Evolutionary conservation across 2,113 vertebrate genomes (phyloP), one percentile per base, ranked within the genome.

Genomic region (Callopanchax toddi): DNA sequence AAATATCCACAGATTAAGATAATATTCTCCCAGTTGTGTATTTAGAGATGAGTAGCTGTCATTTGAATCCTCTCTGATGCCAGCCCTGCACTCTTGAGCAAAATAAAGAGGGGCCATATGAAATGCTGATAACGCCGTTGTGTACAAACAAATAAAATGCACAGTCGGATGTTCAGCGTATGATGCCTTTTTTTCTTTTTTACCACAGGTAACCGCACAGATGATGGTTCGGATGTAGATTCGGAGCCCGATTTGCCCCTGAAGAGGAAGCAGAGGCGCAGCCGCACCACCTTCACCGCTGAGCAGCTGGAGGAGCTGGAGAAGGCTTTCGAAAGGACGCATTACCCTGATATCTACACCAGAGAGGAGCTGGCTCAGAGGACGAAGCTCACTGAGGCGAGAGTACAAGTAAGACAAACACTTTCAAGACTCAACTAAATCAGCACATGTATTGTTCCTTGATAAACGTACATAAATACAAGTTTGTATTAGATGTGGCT

Each of bases 261-360:
- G 87, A 99, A 99, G 86, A 93, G 97, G 50, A 99, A 99, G 87
- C 97, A 99, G 73, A 94, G 97, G 5, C 96, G 97, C 12, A 99
- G 97, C 4, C 92, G 97, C 55, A 99, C 97, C 81, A 99, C 97
- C 0, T 99, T 99, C 92, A 99, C 97, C 0, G 97, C 97, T 0
- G 97, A 99, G 87, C 97, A 99, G 91, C 92, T 99, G 87, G 97
- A 99, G 84, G 97, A 99, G 88, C 93, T 99, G 83, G 97, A 99
- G 91, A 99, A 99, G 64, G 97, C 97, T 32, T 99, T 99, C 0
- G 97, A 99, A 89, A 92, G 97, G 82, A 99, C 97, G 1, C 97
- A 99, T 88, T 99, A 99, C 91, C 97, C 97, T 0, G 97, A 99
- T 85, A 99, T 99, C 91, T 99, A 99, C 91, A 98, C 97, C 62